Evolutionary conservation across 2,888 invertebrate genomes (phyloP), one percentile per base, ranked within the genome.

Genomic region (Exephanes ischioxanthus): DNA sequence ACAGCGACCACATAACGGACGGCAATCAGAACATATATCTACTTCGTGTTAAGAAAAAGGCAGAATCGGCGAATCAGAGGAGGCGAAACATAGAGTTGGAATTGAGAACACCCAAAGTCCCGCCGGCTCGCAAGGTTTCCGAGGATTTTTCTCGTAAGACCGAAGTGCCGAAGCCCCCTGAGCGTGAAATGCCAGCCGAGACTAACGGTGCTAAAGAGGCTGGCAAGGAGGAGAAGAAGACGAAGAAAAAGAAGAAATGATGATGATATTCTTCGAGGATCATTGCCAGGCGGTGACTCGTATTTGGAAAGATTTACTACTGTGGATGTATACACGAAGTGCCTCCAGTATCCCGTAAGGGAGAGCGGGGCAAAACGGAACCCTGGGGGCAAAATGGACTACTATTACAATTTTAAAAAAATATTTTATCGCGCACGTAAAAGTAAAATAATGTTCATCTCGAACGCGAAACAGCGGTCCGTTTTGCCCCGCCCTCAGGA

Each of bases 1-100:
- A 92, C 51, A 91, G 89, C 19, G 91, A 93, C 83, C 92, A 91
- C 68, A 87, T 91, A n/a, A 91, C 87, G 4, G 91, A 91, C 1
- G 91, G 89, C 3, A 80, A 91, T 82, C 89, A 92, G 9, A 89
- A 92, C 63, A 89, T 94, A 19, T 94, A 92, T 77, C 83, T 93
- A 37, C 73, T 94, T 30, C 90, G 88, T 7, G 89, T 94, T 45
- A 93, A 92, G 58, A 94, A 92, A 78, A 90, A 91, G 48, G 83
- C 89, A 0, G 89, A 89, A 3, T 6, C 41, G 0, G 87, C 90
- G 0, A 86, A 86, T 19, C 75, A 85, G 26, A 89, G 88, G 61
- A 90, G 89, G 26, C 89, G 90, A 26, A 92, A 93, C 73, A 78
- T 94, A 7, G 94, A 94, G 79, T 73, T 94, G 2, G 93, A 94